Evolutionary conservation across 2,113 vertebrate genomes (phyloP).

Genomic region (Phyllostomus discolor): DNA sequence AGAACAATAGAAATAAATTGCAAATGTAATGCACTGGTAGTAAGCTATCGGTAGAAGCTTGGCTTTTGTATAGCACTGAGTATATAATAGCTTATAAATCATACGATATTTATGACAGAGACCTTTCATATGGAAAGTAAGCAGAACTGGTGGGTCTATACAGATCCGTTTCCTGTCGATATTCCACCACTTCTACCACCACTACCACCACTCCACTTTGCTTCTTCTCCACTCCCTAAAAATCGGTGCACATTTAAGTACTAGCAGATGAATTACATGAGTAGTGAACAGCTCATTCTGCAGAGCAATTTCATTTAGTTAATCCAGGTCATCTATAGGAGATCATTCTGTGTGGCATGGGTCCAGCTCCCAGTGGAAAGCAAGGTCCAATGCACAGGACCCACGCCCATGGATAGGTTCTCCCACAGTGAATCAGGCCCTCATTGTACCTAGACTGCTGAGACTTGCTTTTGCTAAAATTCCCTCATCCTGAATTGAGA

Average conservation of each 20-base stretch:
- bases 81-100: slow-evolving; percentile 22
- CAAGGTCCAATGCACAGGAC: too few species aligned
- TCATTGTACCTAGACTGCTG: too few species aligned
- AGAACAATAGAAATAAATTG: slow-evolving; percentile 45
- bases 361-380: too few species aligned
- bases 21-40: slow-evolving; percentile 31
- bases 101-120: slow-evolving; percentile 9
- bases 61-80: slow-evolving; percentile 48
- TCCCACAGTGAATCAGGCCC: too few species aligned
- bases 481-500: too few species aligned
- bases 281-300: not conserved
- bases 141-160: not conserved
- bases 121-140: slow-evolving; percentile 14
- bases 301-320: not conserved
- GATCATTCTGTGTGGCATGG: too few species aligned
- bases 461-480: too few species aligned
- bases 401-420: too few species aligned
- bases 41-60: not conserved
- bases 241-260: not conserved
- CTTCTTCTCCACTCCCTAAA: not conserved
- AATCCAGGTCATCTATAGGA: not conserved
- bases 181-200: not conserved
- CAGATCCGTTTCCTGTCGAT: not conserved
- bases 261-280: not conserved
- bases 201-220: not conserved